Evolutionary conservation across 2,888 invertebrate species (phyloP).

Genomic region (Ormyrus rosae): DNA sequence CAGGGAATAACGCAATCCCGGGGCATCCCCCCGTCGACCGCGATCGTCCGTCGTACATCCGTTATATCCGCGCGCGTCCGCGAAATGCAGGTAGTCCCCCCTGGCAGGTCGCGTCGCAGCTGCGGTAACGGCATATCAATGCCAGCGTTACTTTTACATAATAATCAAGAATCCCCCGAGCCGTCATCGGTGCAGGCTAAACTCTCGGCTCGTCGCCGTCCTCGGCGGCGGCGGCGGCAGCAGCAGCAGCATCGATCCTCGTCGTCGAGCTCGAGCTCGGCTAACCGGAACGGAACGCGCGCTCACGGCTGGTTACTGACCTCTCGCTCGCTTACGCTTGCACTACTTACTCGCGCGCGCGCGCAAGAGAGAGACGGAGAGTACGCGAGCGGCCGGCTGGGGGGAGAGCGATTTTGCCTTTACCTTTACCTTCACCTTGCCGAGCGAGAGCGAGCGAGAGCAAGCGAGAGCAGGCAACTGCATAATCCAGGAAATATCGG

Average conservation of each 20-base stretch:
- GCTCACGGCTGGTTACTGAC: slow-evolving; percentile 72
- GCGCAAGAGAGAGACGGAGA: not conserved
- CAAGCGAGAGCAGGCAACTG: slow-evolving; percentile 41
- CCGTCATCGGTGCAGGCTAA: not conserved
- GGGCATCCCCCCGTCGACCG: too few relatives aligned
- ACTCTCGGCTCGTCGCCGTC: slow-evolving; percentile 59
- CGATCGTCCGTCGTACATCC: too few relatives aligned
- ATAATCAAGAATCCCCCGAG: slow-evolving; percentile 58
- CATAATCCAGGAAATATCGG: slow-evolving; percentile 57
- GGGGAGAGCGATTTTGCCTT: slow-evolving; percentile 39
- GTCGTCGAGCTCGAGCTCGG: slow-evolving; percentile 55
- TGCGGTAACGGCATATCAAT: slow-evolving; percentile 65
- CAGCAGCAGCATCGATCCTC: slow-evolving; percentile 9
- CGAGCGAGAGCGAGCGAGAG: slow-evolving; percentile 48
- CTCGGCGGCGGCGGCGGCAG: slow-evolving; percentile 31
- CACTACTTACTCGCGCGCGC: slow-evolving; percentile 71
- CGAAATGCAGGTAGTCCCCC: too few relatives aligned
- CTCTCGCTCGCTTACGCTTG: slow-evolving; percentile 75
- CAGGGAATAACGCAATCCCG: too few relatives aligned
- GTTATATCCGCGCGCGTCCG: too few relatives aligned
- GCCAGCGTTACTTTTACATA: slow-evolving; percentile 66
- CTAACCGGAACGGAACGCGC: slow-evolving; percentile 69
- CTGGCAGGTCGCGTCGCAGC: too few relatives aligned
- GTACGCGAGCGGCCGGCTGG: slow-evolving; percentile 3
- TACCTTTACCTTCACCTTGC: slow-evolving; percentile 71